Conservation (phyloP, 2,113 vertebrate species). For the Sciurus niger region DNA sequence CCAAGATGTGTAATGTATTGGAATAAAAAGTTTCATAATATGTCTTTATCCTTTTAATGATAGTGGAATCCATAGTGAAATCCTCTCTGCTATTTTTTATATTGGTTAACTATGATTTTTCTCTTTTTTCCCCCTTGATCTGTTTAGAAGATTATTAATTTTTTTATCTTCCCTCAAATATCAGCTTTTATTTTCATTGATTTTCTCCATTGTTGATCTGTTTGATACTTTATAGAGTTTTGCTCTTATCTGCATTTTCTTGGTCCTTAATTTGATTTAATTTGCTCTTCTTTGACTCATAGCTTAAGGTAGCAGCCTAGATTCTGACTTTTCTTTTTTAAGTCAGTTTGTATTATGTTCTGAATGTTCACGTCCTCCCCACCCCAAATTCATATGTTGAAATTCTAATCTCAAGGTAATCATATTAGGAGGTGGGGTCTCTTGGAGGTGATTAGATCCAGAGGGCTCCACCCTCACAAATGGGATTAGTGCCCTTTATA, state of each 20-base stretch:
- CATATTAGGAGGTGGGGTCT: background rate
- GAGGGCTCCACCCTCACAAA: background rate
- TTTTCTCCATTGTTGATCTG: background rate
- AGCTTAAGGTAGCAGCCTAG: background rate
- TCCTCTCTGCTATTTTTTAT: background rate
- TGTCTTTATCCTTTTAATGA: background rate
- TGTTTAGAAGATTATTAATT: background rate
- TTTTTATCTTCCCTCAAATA: background rate
- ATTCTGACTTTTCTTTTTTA: background rate
- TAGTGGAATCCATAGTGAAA: background rate
- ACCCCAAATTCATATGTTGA: background rate
- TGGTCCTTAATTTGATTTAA: background rate
- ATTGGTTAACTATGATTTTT: background rate
- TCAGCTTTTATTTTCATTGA: background rate
- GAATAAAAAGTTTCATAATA: background rate
- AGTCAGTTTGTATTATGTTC: background rate
- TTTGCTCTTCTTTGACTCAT: background rate
- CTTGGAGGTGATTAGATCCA: background rate
- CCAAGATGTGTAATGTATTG: constrained; percentile 35
- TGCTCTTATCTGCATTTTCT: background rate
- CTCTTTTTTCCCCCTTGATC: background rate
- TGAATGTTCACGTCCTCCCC: background rate
- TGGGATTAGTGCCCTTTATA: background rate
- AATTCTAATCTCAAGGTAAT: background rate
- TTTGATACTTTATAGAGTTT: background rate